These are phyloP conservation scores for Channa maculata DNA, from an alignment of 2,113 vertebrate genomes.

Conservation along the genomic window DNA sequence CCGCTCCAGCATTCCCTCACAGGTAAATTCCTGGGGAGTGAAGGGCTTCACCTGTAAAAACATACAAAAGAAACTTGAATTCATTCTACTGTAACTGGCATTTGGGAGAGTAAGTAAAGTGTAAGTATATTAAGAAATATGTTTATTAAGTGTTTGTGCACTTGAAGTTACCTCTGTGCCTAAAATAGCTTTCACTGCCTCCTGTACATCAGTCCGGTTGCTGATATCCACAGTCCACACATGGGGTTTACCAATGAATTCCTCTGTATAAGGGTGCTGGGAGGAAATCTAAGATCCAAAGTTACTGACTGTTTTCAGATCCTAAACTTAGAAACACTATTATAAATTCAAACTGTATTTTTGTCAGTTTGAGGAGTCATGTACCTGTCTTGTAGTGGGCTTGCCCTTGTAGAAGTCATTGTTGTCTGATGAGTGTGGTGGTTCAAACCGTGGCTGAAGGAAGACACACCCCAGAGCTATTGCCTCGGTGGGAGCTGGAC, in stretches of 20 bases:
- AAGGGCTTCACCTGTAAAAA: constrained; percentile 78
- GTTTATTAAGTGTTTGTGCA: not conserved
- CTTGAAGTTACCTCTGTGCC: constrained; percentile 60
- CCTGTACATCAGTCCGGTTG: constrained; percentile 70
- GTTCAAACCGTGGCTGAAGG: constrained; percentile 77
- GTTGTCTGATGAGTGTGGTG: constrained; percentile 75
- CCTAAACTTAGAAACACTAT: not conserved
- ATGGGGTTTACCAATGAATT: constrained; percentile 77
- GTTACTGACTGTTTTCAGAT: not conserved
- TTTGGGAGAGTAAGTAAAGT: no score
- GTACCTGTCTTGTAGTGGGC: constrained; percentile 79
- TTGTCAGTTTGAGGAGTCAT: not conserved
- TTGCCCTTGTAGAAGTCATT: constrained; percentile 82
- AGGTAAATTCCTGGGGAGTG: constrained; percentile 77
- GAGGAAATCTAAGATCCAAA: constrained; percentile 73
- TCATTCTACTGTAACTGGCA: not conserved
- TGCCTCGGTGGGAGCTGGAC: constrained; percentile 81
- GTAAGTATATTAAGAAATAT: not conserved
- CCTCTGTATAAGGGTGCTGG: constrained; percentile 81
- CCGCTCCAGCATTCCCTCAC: constrained; percentile 79
- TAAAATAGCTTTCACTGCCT: constrained; percentile 71
- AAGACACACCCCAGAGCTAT: constrained; percentile 78
- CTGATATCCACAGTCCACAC: constrained; percentile 80
- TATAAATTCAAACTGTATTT: not conserved
- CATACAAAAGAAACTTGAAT: constrained; percentile 17